These are phyloP conservation scores for Proterorhinus semilunaris DNA, from an alignment of 2,113 vertebrate genomes.

Conservation along the genomic window DNA sequence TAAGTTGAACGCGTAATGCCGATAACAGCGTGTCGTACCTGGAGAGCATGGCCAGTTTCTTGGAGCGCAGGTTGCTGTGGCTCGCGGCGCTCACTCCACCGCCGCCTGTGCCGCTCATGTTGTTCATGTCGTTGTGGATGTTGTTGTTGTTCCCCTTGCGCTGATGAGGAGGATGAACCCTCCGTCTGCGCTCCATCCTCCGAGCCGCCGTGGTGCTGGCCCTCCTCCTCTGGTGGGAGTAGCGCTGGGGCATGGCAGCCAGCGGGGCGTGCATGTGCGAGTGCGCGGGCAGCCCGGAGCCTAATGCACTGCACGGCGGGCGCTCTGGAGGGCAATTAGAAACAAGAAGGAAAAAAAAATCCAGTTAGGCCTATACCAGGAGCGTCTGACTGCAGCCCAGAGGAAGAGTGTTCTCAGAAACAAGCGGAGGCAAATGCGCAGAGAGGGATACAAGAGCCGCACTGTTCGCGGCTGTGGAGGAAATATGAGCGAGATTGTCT, in stretches of 20 bases:
- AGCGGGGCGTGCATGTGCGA: conserved; percentile 33
- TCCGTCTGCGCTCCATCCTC: conserved; percentile 83
- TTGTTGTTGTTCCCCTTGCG: conserved; percentile 43
- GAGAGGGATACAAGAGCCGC: conserved; percentile 58
- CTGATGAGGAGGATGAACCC: conserved; percentile 27
- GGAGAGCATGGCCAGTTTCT: conserved; percentile 84
- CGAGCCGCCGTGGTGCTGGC: conserved; percentile 62
- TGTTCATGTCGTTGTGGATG: conserved; percentile 39
- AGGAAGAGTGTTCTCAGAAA: conserved; percentile 67
- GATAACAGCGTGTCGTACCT: conserved; percentile 38
- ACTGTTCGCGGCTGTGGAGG: conserved; percentile 41
- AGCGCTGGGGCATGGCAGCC: conserved; percentile 70
- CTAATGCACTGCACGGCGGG: conserved; percentile 69
- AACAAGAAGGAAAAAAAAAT: conserved; percentile 52
- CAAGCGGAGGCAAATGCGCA: conserved; percentile 23
- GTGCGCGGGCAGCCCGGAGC: conserved; percentile 34
- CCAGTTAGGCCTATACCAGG: conserved; percentile 61
- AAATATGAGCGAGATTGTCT: conserved; percentile 18
- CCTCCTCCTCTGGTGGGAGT: conserved; percentile 73
- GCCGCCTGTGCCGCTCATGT: background rate
- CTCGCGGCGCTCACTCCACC: background rate
- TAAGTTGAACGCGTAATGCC: background rate
- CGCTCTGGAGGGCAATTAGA: conserved; percentile 76
- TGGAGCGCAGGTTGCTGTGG: conserved; percentile 77
- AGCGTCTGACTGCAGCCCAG: conserved; percentile 36